Base-by-base conservation (phyloP, 1,140 invertebrate species). In the Rhyacophila brunnea region DNA sequence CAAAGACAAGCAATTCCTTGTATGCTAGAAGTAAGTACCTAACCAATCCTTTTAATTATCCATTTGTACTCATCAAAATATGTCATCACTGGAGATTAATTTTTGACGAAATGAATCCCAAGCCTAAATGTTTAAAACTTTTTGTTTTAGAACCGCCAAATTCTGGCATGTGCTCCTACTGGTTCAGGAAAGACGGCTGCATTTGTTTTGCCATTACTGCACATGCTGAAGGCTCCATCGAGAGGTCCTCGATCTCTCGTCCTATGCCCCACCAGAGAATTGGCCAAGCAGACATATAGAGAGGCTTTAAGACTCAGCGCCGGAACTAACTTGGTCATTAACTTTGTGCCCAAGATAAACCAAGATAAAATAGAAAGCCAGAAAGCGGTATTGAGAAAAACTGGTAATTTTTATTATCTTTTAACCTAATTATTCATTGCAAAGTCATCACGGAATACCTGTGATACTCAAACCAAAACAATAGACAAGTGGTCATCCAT, bases 1-100 rank as follows among this genome's bases (percentile, higher is more conserved):
- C 96, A 99, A 78, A 91, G 94, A 83, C 95, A 98, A 79, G 89
- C 92, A 0, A 84, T 98, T 60, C 93, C 96, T 11, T 81, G 90
- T 35, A 88, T 98, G 86, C 70, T 96, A 43, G 77, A 87, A 74
- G 87, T 88, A 71, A 74, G 67, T 67, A 28, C 9, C 23, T 28
- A 28, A 5, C 23, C 3, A n/a, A n/a, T n/a, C n/a, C n/a, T n/a
- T n/a, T n/a, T n/a, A n/a, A n/a, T n/a, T n/a, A n/a, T n/a, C n/a
- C n/a, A n/a, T n/a, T n/a, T n/a, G n/a, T n/a, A n/a, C n/a, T n/a
- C n/a, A n/a, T n/a, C n/a, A n/a, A n/a, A n/a, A n/a, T n/a, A n/a
- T n/a, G n/a, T n/a, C n/a, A n/a, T n/a, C n/a, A n/a, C n/a, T n/a
- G n/a, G 49, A 42, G 44, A 35, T 10, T 32, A 15, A 35, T 38